phyloP scores from a whole-genome alignment of 2,113 vertebrate species.

The Lophotis ruficrista region DNA sequence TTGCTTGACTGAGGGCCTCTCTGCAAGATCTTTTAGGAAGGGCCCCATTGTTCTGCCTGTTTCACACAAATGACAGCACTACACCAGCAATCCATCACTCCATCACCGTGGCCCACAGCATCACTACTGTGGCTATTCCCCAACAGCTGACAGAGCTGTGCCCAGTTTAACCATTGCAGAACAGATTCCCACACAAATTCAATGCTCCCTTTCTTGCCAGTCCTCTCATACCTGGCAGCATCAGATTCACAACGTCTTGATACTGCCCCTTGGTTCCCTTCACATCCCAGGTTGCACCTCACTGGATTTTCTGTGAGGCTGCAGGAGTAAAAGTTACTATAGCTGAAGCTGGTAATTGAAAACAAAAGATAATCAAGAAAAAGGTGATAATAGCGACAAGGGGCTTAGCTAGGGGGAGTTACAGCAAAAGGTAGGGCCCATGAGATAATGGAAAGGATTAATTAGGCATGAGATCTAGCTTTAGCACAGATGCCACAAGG shows the following conservation, averaged over 20 bases:
- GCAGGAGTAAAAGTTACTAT: neutral
- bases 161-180: neutral
- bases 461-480: neutral
- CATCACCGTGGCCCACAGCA: neutral
- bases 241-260: neutral
- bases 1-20: neutral
- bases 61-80: neutral
- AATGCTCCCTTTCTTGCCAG: neutral
- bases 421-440: neutral
- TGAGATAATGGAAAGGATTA: neutral
- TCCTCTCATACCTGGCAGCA: neutral
- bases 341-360: neutral
- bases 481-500: neutral
- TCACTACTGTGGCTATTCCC: neutral
- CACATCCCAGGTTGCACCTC: neutral
- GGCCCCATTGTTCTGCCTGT: accelerated
- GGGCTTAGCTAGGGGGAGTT: neutral
- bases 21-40: neutral
- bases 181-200: neutral
- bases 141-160: neutral
- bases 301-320: neutral
- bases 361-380: neutral
- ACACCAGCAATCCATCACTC: too few species aligned
- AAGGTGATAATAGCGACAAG: neutral
- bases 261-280: neutral